Conservation (phyloP, 2,113 vertebrate species). For the Tenrec ecaudatus region DNA sequence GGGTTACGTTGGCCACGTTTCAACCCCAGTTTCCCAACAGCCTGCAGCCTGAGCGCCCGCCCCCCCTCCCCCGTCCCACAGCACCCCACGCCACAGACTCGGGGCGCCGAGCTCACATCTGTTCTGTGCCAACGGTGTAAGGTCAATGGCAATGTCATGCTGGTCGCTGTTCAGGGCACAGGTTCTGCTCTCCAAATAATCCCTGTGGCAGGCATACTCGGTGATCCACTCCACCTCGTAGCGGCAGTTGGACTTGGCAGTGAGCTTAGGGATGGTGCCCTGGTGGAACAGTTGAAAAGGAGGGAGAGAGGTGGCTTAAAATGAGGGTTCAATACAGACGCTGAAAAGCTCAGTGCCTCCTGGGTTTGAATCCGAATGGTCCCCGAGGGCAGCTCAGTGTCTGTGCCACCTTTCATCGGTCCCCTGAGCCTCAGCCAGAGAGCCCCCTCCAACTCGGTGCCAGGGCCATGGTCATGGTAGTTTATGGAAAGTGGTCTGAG, state of each 20-base stretch:
- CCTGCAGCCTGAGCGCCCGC: background rate
- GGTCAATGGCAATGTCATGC: constrained; percentile 93
- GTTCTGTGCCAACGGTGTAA: constrained; percentile 87
- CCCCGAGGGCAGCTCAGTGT: background rate
- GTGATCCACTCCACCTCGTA: constrained; percentile 97
- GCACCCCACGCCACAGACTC: no score
- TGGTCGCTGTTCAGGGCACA: constrained; percentile 91
- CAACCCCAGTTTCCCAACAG: background rate
- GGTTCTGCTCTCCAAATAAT: constrained; percentile 92
- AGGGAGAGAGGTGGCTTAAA: background rate
- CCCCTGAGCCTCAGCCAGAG: background rate
- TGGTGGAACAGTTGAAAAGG: constrained; percentile 67
- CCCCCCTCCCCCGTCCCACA: no score
- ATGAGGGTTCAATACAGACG: background rate
- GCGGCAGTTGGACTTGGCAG: constrained; percentile 92
- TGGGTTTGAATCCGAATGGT: background rate
- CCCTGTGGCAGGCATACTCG: constrained; percentile 96
- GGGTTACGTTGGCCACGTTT: background rate
- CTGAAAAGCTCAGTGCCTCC: rapidly evolving
- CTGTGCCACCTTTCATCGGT: background rate
- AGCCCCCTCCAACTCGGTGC: no score
- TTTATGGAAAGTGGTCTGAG: no score
- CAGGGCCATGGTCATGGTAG: no score
- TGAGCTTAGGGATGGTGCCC: constrained; percentile 93
- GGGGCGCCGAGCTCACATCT: constrained; percentile 82